Evolutionary conservation across 2,888 invertebrate species (phyloP).

Genomic region (Abscondita cerata): DNA sequence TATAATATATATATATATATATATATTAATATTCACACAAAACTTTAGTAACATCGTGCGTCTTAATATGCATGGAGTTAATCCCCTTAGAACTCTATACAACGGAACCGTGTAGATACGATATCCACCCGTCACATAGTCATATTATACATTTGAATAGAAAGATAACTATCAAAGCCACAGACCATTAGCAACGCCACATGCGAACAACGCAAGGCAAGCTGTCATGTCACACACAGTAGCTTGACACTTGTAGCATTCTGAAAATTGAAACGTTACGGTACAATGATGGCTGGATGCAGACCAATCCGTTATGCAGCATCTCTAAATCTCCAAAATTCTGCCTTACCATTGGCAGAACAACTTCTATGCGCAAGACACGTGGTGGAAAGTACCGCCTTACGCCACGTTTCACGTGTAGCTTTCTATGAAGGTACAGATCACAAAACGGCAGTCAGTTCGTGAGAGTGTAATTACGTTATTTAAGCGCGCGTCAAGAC

Average conservation of each 20-base stretch:
- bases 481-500: not conserved
- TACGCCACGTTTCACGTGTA: constrained; percentile 40
- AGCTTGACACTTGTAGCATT: constrained; percentile 58
- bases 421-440: constrained; percentile 39
- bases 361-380: constrained; percentile 49
- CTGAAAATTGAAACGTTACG: constrained; percentile 58
- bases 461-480: constrained; percentile 31
- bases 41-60: too few species aligned
- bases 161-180: constrained; percentile 46
- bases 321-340: constrained; percentile 53
- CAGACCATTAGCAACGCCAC: constrained; percentile 51
- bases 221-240: constrained; percentile 59
- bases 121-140: constrained; percentile 21
- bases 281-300: constrained; percentile 59
- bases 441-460: constrained; percentile 40
- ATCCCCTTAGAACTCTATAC: constrained; percentile 11
- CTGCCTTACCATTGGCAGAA: constrained; percentile 48
- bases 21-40: too few species aligned
- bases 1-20: too few species aligned
- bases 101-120: constrained; percentile 10
- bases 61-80: constrained; percentile 8
- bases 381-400: constrained; percentile 49
- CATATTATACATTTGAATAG: constrained; percentile 46
- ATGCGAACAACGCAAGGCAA: constrained; percentile 55
- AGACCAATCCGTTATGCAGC: constrained; percentile 56